Conservation (phyloP, 2,888 invertebrate genomes). For the Orthosia gothica region DNA sequence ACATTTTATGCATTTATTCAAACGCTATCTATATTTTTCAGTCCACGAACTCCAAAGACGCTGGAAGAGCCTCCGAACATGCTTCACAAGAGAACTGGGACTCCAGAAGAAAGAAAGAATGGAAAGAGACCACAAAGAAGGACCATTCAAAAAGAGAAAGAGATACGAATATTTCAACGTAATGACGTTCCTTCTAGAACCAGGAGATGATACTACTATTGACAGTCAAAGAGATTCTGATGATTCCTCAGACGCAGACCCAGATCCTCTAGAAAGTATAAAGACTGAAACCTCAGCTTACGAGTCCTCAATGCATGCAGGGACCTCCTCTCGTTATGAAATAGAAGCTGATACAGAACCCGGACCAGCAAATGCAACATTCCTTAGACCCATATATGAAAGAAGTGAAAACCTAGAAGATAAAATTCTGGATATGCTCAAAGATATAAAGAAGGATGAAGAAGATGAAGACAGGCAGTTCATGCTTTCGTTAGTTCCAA, state of each 20-base stretch:
- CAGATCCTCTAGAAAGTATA: constrained; percentile 69
- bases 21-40: constrained; percentile 65
- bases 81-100: constrained; percentile 78
- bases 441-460: constrained; percentile 74
- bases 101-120: constrained; percentile 74
- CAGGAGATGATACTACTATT: constrained; percentile 54
- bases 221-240: constrained; percentile 60
- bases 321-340: constrained; percentile 42
- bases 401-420: constrained; percentile 70
- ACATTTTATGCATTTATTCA: constrained; percentile 47
- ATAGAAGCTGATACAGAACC: constrained; percentile 46
- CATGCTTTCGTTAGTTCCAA: constrained; percentile 78
- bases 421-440: constrained; percentile 74
- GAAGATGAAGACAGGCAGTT: constrained; percentile 82
- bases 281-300: constrained; percentile 67
- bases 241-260: constrained; percentile 63
- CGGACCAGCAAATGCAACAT: constrained; percentile 10
- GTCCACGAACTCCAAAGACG: constrained; percentile 78
- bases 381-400: constrained; percentile 65
- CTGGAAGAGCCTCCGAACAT: constrained; percentile 82
- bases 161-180: constrained; percentile 77
- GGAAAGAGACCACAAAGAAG: constrained; percentile 66
- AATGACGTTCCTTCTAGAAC: constrained; percentile 73
- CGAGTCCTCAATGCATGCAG: constrained; percentile 35
- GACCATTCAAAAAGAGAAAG: constrained; percentile 73